phyloP scores from a whole-genome alignment of 2,113 vertebrate genomes.

The Zapus hudsonius region DNA sequence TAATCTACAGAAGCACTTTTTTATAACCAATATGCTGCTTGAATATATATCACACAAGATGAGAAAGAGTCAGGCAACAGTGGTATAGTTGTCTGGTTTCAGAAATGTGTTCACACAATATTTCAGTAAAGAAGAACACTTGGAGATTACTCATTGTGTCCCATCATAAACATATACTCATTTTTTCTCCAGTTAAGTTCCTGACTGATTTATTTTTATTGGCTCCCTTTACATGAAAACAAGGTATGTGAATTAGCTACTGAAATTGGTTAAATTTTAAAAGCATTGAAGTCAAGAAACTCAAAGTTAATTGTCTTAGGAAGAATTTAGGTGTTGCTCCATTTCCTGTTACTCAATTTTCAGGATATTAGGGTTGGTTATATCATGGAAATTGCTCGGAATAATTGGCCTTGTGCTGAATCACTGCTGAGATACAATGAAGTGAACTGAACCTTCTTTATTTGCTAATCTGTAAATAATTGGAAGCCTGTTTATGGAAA shows the following conservation, averaged over 20 bases:
- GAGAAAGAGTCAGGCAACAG: no score
- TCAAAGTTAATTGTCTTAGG: slow-evolving; percentile 19
- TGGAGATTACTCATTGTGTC: no score
- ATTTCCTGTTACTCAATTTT: slow-evolving; percentile 54
- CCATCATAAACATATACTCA: no score
- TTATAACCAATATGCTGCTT: no score
- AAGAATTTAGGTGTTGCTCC: slow-evolving; percentile 13
- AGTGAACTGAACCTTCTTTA: not conserved
- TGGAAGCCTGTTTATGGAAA: not conserved
- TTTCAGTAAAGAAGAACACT: no score
- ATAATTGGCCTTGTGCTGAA: slow-evolving; percentile 6
- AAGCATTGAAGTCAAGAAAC: not conserved
- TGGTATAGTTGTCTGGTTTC: no score
- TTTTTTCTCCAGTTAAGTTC: no score
- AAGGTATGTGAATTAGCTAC: not conserved
- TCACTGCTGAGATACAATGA: slow-evolving; percentile 22
- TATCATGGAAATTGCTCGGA: slow-evolving; percentile 41
- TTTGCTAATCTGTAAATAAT: not conserved
- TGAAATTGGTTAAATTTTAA: slow-evolving; percentile 6
- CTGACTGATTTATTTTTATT: not conserved
- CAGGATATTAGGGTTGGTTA: slow-evolving; percentile 7
- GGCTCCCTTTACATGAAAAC: not conserved
- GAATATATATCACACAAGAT: no score
- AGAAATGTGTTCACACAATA: no score
- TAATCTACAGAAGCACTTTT: no score